Percentiles rank a stretch among this genome's conserved stretches.
Evolutionary conservation across 2,888 invertebrate species (phyloP).

Genomic region (Serripes groenlandicus): DNA sequence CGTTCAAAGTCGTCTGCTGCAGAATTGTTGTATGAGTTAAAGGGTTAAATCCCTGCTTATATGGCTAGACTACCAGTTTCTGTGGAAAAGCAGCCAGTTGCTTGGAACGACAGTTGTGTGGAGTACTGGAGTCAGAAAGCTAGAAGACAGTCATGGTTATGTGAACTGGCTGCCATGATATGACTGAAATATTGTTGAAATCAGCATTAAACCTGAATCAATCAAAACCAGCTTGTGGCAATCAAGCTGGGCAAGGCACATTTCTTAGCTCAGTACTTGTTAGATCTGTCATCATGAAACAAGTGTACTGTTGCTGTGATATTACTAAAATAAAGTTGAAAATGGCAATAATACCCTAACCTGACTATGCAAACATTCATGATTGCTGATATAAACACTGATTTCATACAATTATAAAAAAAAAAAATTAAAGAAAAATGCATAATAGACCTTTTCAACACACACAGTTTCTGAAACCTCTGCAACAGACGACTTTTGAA

Average conservation of each 20-base stretch:
- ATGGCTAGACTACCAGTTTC: not conserved
- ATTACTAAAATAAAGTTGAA: no score
- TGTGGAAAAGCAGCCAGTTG: no score
- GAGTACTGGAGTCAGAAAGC: not conserved
- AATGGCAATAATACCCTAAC: not conserved
- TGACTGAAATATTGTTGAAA: not conserved
- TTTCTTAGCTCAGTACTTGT: not conserved
- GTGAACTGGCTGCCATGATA: not conserved
- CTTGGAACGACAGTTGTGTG: no score
- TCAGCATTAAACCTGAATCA: not conserved
- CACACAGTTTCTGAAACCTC: not conserved
- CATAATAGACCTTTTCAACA: not conserved
- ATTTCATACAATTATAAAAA: no score
- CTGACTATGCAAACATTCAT: no score
- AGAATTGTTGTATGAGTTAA: not conserved
- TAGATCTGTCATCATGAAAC: not conserved
- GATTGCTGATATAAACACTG: no score
- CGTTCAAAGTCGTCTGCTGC: no score
- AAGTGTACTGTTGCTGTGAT: not conserved
- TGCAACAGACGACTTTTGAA: not conserved
- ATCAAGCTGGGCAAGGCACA: not conserved
- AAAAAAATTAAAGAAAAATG: no score
- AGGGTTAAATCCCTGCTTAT: not conserved
- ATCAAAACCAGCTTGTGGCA: not conserved
- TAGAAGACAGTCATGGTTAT: not conserved